Conservation (phyloP, 2,113 vertebrate genomes). For the Cathartes aura region DNA sequence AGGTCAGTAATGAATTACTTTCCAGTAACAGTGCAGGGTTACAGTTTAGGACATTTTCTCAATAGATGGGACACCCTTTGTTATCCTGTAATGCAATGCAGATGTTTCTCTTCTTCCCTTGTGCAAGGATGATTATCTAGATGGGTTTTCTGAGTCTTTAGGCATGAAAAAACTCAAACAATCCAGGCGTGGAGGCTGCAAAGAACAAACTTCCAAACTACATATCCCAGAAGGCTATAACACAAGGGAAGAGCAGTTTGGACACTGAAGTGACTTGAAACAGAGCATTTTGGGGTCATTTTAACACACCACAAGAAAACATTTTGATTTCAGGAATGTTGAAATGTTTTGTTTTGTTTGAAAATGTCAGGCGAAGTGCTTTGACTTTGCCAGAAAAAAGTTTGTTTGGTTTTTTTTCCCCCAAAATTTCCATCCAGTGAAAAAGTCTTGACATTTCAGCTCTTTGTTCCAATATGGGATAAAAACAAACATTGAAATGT, state of each 20-base stretch:
- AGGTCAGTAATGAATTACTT: conserved; percentile 19
- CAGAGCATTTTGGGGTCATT: background rate
- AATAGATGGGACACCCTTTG: conserved; percentile 35
- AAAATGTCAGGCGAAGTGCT: conserved; percentile 44
- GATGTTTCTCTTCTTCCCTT: conserved; percentile 16
- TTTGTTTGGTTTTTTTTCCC: background rate
- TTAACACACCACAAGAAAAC: conserved; percentile 11
- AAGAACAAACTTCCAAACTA: conserved; percentile 23
- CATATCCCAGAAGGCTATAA: conserved; percentile 24
- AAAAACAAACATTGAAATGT: conserved; percentile 61
- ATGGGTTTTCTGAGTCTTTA: background rate
- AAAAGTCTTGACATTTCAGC: conserved; percentile 47
- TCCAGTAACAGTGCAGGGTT: background rate
- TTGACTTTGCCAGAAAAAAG: background rate
- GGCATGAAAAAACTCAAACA: background rate
- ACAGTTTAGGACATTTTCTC: background rate
- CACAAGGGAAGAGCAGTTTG: background rate
- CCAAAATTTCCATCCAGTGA: conserved; percentile 32
- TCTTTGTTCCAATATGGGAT: conserved; percentile 38
- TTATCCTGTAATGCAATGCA: conserved; percentile 14
- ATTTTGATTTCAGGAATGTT: conserved; percentile 43
- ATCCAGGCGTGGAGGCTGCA: background rate
- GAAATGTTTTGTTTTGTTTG: conserved; percentile 53
- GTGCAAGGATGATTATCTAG: background rate
- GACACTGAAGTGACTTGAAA: background rate